Evolutionary conservation across 2,888 invertebrate species (phyloP), one percentile per base, ranked within the genome.

Genomic region (Chloroclysta siterata): DNA sequence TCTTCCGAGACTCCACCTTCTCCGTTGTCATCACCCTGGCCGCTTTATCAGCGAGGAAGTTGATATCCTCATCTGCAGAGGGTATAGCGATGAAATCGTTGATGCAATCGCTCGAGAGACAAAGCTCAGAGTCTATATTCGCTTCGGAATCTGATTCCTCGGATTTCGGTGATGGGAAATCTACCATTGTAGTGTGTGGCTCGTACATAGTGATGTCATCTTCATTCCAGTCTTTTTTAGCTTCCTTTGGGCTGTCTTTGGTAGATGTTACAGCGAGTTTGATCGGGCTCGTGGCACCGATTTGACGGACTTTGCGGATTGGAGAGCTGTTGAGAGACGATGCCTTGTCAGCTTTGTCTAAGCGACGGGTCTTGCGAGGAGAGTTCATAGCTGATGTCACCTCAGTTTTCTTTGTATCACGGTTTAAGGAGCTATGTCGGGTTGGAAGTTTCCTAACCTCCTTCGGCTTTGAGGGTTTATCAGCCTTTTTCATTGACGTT

Each of bases 201-300:
- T 93, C 93, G 2, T 93, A 93, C 93, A 93, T 93, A 0, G 93
- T 93, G 0, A 93, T 80, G 65, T 93, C 93, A 60, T 87, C 89
- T 42, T 93, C 93, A 14, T 87, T 79, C 75, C 87, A 88, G 7
- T 76, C 79, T 63, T 90, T 92, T 15, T 89, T 90, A 0, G 85
- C 73, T 60, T 88, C 91, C 48, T 90, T 90, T 0, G 87, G 88
- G 68, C 89, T 90, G 51, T 89, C 89, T 54, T 87, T 89, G 0
- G 89, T 88, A 0, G 91, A 90, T 52, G 85, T 86, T 0, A 91
- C 85, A 7, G 81, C 80, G 14, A 84, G 55, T 70, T 90, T 89
- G 0, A 17, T 51, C 0, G 86, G 82, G 0, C 81, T 81, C 0
- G 89, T 80, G 0, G 86, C 73, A 1, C 90, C 89, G 8, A 92